These are phyloP conservation scores for Hemitrygon akajei DNA, from an alignment of 2,797 vertebrate species.

Conservation along the genomic window DNA sequence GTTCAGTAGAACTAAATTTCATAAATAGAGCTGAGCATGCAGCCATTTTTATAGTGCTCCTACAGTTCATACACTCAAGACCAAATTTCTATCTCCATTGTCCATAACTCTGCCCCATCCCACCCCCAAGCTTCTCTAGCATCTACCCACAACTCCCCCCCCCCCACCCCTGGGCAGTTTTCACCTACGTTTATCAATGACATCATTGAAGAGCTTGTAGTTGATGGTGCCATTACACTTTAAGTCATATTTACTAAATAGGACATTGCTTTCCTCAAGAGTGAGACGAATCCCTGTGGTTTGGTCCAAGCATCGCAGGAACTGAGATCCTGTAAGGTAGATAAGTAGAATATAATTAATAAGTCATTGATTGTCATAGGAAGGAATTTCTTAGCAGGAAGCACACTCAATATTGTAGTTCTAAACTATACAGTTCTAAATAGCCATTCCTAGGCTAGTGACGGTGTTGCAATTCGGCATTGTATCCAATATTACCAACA, in stretches of 20 bases:
- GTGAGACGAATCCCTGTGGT: neutral
- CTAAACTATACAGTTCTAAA: neutral
- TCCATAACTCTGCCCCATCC: no score
- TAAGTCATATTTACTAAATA: constrained; percentile 18
- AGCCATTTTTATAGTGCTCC: no score
- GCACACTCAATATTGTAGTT: no score
- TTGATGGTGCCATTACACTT: constrained; percentile 20
- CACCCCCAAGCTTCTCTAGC: neutral
- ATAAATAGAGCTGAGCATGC: no score
- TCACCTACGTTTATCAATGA: constrained; percentile 26
- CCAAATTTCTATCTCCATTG: no score
- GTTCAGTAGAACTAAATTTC: no score
- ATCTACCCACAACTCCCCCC: no score
- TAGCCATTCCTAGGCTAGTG: neutral
- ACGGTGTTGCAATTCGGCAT: neutral
- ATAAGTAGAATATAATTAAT: neutral
- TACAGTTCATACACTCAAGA: no score
- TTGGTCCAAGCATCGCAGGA: constrained; percentile 32
- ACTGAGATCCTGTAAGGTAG: constrained; percentile 4
- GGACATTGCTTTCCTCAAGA: neutral
- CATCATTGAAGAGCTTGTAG: neutral
- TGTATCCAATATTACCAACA: no score
- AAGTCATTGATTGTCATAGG: neutral
- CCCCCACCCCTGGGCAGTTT: no score
- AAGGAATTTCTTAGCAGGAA: neutral